Percentiles rank a stretch among this genome's conserved stretches.
These are phyloP conservation scores for Diplolepis rosae DNA, from an alignment of 2,888 invertebrate species.

Conservation along the genomic window DNA sequence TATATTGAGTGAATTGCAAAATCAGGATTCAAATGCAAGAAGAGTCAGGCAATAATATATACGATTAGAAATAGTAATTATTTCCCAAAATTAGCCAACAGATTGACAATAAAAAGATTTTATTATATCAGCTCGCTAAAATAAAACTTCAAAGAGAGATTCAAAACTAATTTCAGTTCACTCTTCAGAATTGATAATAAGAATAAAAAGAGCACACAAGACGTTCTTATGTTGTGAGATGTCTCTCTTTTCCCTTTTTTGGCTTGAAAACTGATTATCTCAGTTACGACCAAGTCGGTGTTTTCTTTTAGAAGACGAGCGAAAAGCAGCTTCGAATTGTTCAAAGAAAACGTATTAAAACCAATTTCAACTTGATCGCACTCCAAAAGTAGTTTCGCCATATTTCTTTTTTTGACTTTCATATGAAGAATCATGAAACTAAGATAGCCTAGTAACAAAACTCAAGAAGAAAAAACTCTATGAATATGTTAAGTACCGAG, in stretches of 20 bases:
- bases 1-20: no score
- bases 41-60: no score
- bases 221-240: slow-evolving; percentile 2
- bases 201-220: not conserved
- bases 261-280: slow-evolving; percentile 22
- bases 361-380: slow-evolving; percentile 12
- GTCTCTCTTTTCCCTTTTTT: not conserved
- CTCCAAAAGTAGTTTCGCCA: slow-evolving; percentile 12
- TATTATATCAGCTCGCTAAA: not conserved
- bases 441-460: no score
- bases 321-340: slow-evolving; percentile 21
- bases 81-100: no score
- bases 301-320: slow-evolving; percentile 9
- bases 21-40: no score
- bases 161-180: slow-evolving; percentile 4
- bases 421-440: not conserved
- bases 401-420: not conserved
- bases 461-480: no score
- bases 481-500: no score
- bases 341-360: slow-evolving; percentile 23
- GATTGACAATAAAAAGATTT: not conserved
- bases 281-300: not conserved
- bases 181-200: not conserved
- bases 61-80: no score
- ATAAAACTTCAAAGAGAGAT: not conserved